Percentiles rank a stretch among this genome's conserved stretches.
These are phyloP conservation scores for Oreochromis grahami DNA, from an alignment of 2,797 vertebrate genomes.

Conservation along the genomic window DNA sequence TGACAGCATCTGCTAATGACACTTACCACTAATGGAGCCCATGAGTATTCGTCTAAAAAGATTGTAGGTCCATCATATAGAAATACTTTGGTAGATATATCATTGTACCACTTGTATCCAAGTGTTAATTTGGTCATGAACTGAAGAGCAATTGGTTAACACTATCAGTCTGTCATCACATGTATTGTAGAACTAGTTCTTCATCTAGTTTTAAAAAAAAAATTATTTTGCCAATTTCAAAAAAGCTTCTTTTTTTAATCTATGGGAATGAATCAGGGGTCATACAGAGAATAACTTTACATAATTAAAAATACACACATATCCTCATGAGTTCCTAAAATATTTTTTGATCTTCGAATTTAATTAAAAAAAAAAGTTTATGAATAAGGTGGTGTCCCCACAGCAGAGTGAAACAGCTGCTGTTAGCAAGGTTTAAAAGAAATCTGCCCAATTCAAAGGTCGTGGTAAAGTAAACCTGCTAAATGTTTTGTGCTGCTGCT, in stretches of 20 bases:
- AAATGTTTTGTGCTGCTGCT: background rate
- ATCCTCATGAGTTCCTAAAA: background rate
- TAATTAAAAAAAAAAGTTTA: background rate
- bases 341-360: background rate
- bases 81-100: constrained; percentile 5
- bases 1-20: constrained; percentile 35
- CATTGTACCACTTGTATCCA: background rate
- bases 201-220: background rate
- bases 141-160: constrained; percentile 4
- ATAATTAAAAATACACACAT: background rate
- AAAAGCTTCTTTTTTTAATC: constrained; percentile 8
- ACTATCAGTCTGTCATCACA: constrained; percentile 36
- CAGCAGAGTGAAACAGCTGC: background rate
- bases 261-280: constrained; percentile 17
- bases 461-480: background rate
- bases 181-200: constrained; percentile 2
- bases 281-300: background rate
- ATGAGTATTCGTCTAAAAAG: background rate
- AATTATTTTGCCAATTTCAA: background rate
- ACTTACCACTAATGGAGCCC: background rate
- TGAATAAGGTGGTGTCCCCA: background rate
- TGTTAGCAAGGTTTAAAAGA: background rate
- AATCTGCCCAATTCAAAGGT: background rate
- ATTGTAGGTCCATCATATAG: background rate
- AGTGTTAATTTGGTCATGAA: constrained; percentile 29